Conservation (phyloP, 2,888 invertebrate genomes). For the Brachycybe producta region DNA sequence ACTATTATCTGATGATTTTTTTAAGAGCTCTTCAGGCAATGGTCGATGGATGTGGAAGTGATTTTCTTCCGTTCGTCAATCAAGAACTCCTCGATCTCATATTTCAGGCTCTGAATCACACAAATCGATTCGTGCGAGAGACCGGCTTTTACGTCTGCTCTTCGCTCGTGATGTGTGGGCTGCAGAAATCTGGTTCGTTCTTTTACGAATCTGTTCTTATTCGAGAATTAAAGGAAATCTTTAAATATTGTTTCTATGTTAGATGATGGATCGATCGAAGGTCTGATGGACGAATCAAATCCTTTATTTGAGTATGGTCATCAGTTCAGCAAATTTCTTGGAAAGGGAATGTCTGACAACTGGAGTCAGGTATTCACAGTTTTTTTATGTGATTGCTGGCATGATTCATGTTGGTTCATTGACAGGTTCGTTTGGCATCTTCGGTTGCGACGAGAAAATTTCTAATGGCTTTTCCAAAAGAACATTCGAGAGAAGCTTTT, state of each 20-base stretch:
- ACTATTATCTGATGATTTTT: not conserved
- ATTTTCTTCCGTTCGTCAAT: conserved; percentile 34
- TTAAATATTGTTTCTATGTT: too few relatives aligned
- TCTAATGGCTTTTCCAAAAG: conserved; percentile 33
- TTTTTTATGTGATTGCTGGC: conserved; percentile 3
- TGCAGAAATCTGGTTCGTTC: too few relatives aligned
- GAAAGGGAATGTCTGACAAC: conserved; percentile 40
- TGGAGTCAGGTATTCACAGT: conserved; percentile 38
- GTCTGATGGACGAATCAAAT: conserved; percentile 26
- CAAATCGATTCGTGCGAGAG: conserved; percentile 43
- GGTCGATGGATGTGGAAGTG: conserved; percentile 37
- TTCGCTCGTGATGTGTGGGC: conserved; percentile 36
- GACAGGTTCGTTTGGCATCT: conserved; percentile 40
- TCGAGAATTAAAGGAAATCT: too few relatives aligned
- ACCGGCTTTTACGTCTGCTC: conserved; percentile 39
- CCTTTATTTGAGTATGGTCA: conserved; percentile 36
- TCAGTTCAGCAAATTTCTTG: conserved; percentile 36
- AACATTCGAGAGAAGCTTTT: conserved; percentile 33
- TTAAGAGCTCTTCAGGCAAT: conserved; percentile 37
- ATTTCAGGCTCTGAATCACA: conserved; percentile 37
- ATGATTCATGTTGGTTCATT: not conserved
- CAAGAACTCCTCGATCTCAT: conserved; percentile 38
- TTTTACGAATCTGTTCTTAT: too few relatives aligned
- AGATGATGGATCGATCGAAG: too few relatives aligned
- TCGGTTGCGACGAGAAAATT: conserved; percentile 41